phyloP scores from a whole-genome alignment of 2,888 invertebrate species.

The Saturnia pavonia region DNA sequence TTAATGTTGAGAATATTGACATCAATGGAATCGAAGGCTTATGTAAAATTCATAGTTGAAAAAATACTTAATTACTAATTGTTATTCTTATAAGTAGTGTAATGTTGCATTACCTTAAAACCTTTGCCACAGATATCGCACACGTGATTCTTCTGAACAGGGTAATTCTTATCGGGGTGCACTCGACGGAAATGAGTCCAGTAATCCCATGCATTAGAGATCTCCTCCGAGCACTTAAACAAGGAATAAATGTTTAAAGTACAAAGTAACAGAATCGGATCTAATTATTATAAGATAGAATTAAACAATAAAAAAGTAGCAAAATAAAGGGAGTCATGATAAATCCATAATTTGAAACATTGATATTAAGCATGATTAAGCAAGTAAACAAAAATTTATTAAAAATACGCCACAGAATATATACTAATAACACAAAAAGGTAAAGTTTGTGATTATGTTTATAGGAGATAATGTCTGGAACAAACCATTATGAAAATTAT shows the following conservation, averaged over 20 bases:
- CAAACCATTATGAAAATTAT: too few species aligned
- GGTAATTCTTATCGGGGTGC: constrained; percentile 66
- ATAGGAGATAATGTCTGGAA: too few species aligned
- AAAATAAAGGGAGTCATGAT: neutral
- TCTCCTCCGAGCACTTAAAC: constrained; percentile 61
- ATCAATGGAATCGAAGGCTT: neutral
- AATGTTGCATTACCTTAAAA: constrained; percentile 52
- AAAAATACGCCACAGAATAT: too few species aligned
- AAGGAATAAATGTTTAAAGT: neutral
- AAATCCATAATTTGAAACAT: neutral
- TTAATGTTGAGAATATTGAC: neutral
- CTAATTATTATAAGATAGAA: neutral
- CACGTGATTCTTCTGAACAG: constrained; percentile 69
- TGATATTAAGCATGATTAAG: too few species aligned
- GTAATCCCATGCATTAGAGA: constrained; percentile 62
- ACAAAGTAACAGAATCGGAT: neutral
- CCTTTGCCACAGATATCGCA: constrained; percentile 74
- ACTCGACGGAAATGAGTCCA: constrained; percentile 70
- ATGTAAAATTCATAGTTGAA: neutral
- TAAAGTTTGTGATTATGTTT: too few species aligned
- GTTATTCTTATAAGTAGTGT: neutral
- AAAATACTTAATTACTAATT: neutral
- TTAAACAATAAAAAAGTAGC: neutral
- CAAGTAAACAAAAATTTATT: too few species aligned
- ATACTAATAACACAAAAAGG: too few species aligned